Percentiles rank a stretch among this genome's conserved stretches.
Conservation (phyloP, 2,888 invertebrate genomes). For the Hemithea aestivaria region DNA sequence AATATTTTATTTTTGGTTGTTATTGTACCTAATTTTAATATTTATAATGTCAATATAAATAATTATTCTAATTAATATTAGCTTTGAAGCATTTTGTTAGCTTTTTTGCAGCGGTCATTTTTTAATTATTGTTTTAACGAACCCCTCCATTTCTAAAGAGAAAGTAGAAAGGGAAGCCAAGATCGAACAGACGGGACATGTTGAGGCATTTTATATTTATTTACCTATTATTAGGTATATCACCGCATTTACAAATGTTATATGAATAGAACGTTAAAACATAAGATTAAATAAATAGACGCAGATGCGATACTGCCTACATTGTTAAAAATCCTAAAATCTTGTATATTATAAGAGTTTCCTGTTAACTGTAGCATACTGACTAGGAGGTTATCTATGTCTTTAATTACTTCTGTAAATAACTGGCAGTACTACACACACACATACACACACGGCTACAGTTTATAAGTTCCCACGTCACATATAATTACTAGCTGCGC, state of each 20-base stretch:
- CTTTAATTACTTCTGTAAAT: too few relatives aligned
- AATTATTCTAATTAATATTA: slow-evolving; percentile 18
- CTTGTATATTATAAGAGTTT: too few relatives aligned
- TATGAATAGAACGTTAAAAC: slow-evolving; percentile 25
- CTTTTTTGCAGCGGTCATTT: slow-evolving; percentile 10
- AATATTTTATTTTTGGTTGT: slow-evolving; percentile 8
- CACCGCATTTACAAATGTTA: slow-evolving; percentile 33
- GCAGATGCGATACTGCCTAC: slow-evolving; percentile 27
- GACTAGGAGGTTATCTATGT: not conserved
- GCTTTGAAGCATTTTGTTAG: slow-evolving; percentile 25
- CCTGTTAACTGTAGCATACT: not conserved
- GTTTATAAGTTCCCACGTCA: too few relatives aligned
- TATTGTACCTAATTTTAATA: slow-evolving; percentile 12
- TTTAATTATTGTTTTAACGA: slow-evolving; percentile 9
- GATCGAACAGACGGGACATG: slow-evolving; percentile 4
- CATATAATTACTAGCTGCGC: too few relatives aligned
- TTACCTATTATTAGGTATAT: slow-evolving; percentile 20
- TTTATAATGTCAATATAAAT: slow-evolving; percentile 11
- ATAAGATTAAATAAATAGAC: slow-evolving; percentile 27
- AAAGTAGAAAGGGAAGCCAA: slow-evolving; percentile 3
- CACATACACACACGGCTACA: too few relatives aligned
- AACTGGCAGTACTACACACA: too few relatives aligned
- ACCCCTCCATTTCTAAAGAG: slow-evolving; percentile 11
- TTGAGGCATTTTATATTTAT: slow-evolving; percentile 30
- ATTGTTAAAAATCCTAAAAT: not conserved